phyloP scores from a whole-genome alignment of 2,888 invertebrate genomes.

The Tanytarsus gracilentus region DNA sequence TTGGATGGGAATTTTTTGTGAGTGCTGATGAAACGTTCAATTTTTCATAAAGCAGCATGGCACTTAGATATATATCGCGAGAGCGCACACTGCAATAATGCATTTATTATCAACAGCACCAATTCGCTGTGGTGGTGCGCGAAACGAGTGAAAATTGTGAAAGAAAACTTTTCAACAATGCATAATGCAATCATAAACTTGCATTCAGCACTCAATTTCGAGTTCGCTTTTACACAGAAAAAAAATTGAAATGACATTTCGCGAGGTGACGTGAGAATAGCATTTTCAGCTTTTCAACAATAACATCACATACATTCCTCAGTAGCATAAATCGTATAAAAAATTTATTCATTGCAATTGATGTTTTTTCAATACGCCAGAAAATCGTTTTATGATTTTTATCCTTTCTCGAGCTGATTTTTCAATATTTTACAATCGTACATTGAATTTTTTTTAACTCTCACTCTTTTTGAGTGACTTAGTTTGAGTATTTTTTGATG shows the following conservation, averaged over 20 bases:
- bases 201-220: slow-evolving; percentile 8
- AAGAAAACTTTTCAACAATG: slow-evolving; percentile 20
- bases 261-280: background rate
- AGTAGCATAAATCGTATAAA: slow-evolving; percentile 4
- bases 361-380: background rate
- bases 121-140: background rate
- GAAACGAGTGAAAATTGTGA: background rate
- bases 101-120: background rate
- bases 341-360: slow-evolving; percentile 23
- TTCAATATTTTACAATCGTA: slow-evolving; percentile 25
- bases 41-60: slow-evolving; percentile 1
- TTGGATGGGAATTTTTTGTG: background rate
- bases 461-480: background rate
- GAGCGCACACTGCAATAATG: background rate
- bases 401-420: too few relatives aligned
- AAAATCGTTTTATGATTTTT: slow-evolving; percentile 19
- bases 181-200: slow-evolving; percentile 27
- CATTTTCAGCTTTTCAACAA: background rate
- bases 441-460: background rate
- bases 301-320: background rate
- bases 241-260: background rate
- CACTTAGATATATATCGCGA: too few relatives aligned
- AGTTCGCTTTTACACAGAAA: background rate
- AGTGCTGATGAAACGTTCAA: slow-evolving; percentile 6
- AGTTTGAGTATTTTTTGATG: background rate